Evolutionary conservation across 2,113 vertebrate species (phyloP).

Genomic region (Sigmodon hispidus): DNA sequence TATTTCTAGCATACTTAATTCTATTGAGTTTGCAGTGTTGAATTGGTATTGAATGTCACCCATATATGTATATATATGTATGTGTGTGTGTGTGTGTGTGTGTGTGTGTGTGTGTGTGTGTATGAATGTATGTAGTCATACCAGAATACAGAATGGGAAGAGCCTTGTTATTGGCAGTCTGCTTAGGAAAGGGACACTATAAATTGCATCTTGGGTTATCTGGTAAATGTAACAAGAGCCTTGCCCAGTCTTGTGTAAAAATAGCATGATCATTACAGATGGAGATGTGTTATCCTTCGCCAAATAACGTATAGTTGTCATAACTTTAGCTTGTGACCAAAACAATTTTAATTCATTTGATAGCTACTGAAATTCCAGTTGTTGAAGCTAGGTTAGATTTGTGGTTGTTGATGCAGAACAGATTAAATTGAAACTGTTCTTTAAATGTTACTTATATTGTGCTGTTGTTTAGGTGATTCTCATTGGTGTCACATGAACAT

Average conservation of each 20-base stretch:
- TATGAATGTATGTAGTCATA: neutral
- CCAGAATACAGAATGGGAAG: neutral
- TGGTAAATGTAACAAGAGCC: neutral
- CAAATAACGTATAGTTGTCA: neutral
- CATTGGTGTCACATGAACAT: neutral
- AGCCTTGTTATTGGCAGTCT: neutral
- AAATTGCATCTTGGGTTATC: neutral
- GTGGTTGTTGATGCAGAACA: neutral
- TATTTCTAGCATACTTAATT: neutral
- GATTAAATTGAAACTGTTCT: neutral
- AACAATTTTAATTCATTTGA: constrained; percentile 42
- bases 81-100: no score
- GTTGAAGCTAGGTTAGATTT: neutral
- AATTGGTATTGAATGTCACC: neutral
- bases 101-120: no score
- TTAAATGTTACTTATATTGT: neutral
- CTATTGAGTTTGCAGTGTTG: neutral
- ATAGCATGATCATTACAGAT: neutral
- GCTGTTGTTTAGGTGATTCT: neutral
- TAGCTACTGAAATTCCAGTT: neutral
- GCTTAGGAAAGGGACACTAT: neutral
- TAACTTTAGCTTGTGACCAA: constrained; percentile 7
- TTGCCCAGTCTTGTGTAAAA: neutral
- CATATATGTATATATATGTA: neutral
- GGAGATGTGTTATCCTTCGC: neutral